Conservation (phyloP, 1,140 invertebrate species). For the Eurosta solidaginis region DNA sequence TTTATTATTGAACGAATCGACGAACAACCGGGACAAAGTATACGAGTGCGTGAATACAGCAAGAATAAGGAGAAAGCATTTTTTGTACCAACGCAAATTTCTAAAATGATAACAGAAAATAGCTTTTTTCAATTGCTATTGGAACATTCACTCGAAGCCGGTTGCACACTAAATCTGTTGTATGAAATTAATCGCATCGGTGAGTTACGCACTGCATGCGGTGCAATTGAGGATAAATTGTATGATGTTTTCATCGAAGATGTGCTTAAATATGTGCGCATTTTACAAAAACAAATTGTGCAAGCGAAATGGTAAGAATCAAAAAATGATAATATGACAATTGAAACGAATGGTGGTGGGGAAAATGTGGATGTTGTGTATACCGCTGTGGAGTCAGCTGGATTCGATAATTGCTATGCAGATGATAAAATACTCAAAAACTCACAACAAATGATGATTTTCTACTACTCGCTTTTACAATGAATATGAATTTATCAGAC, state of each 20-base stretch:
- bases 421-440: constrained; percentile 1
- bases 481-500: constrained; percentile 19
- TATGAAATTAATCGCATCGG: constrained; percentile 42
- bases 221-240: constrained; percentile 34
- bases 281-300: constrained; percentile 21
- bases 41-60: constrained; percentile 31
- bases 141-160: constrained; percentile 46
- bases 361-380: neutral
- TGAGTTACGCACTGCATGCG: constrained; percentile 39
- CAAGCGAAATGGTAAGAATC: neutral
- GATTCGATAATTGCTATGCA: neutral
- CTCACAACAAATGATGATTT: constrained; percentile 35
- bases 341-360: too few relatives aligned
- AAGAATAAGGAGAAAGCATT: constrained; percentile 36
- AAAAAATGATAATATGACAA: neutral
- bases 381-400: neutral
- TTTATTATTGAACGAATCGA: constrained; percentile 45
- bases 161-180: constrained; percentile 49
- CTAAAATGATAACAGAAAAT: constrained; percentile 35
- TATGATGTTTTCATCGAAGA: constrained; percentile 40
- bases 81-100: constrained; percentile 29
- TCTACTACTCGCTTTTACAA: constrained; percentile 34
- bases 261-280: constrained; percentile 30
- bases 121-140: constrained; percentile 42
- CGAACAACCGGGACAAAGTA: neutral